Evolutionary conservation across 1,140 invertebrate genomes (phyloP).

Genomic region (Drosophila prosaltans): DNA sequence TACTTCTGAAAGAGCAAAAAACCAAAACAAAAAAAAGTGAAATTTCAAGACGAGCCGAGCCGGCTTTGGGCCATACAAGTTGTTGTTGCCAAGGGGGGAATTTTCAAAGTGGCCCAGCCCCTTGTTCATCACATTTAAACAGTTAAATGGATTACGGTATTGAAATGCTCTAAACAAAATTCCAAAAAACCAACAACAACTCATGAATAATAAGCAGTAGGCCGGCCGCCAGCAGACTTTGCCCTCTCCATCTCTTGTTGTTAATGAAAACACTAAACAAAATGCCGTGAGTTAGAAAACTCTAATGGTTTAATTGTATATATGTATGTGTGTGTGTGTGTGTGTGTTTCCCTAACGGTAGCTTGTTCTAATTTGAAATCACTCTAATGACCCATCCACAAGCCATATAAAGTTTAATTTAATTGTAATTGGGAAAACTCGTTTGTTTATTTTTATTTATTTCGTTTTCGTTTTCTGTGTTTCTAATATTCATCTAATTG

Average conservation of each 20-base stretch:
- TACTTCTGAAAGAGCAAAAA: background rate
- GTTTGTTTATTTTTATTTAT: constrained; percentile 1
- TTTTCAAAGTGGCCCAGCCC: constrained; percentile 30
- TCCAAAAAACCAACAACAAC: constrained; percentile 30
- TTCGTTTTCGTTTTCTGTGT: too few relatives aligned
- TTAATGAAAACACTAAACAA: constrained; percentile 33
- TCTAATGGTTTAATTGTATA: background rate
- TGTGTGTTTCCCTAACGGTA: constrained; percentile 55
- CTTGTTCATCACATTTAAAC: constrained; percentile 50
- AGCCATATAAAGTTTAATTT: constrained; percentile 33
- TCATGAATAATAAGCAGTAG: constrained; percentile 70
- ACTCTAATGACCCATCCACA: constrained; percentile 28
- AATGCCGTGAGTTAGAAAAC: constrained; percentile 46
- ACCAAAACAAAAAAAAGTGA: constrained; percentile 11
- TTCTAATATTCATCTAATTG: constrained; percentile 31
- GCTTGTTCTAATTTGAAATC: constrained; percentile 66
- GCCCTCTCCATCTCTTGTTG: background rate
- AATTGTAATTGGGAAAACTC: constrained; percentile 33
- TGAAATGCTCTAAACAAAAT: constrained; percentile 52
- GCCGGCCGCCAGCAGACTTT: background rate
- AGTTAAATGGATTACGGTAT: constrained; percentile 77
- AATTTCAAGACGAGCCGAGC: constrained; percentile 30
- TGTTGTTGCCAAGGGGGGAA: constrained; percentile 2
- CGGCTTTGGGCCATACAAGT: too few relatives aligned
- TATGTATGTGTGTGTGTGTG: background rate